These are phyloP conservation scores for Orthosia cruda DNA, from an alignment of 2,888 invertebrate genomes.

Conservation along the genomic window DNA sequence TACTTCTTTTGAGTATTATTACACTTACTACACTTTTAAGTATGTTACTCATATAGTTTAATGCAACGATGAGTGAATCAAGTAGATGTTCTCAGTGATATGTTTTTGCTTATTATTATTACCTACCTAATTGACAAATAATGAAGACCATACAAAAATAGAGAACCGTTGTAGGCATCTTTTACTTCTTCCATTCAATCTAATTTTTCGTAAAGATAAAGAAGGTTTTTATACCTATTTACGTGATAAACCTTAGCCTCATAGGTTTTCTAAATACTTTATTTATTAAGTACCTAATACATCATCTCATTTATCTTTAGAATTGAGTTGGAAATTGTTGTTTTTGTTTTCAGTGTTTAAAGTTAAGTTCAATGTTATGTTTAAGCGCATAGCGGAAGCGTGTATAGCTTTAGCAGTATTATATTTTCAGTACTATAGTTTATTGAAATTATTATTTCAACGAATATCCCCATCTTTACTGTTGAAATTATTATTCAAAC, in stretches of 20 bases:
- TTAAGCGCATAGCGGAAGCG: slow-evolving; percentile 52
- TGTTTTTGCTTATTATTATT: slow-evolving; percentile 73
- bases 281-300: background rate
- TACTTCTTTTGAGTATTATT: background rate
- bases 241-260: background rate
- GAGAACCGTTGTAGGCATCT: slow-evolving; percentile 65
- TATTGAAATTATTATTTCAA: background rate
- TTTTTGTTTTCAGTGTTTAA: background rate
- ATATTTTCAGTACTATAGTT: background rate
- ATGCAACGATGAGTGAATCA: slow-evolving; percentile 19
- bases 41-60: slow-evolving; percentile 2
- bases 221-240: slow-evolving; percentile 4
- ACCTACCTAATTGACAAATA: slow-evolving; percentile 79
- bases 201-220: slow-evolving; percentile 19
- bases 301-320: background rate
- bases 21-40: background rate
- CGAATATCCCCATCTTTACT: background rate
- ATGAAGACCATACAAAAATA: slow-evolving; percentile 79
- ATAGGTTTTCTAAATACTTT: slow-evolving; percentile 13
- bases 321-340: slow-evolving; percentile 5
- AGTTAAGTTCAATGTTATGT: slow-evolving; percentile 16
- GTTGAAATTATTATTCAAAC: slow-evolving; percentile 11
- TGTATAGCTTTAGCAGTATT: slow-evolving; percentile 28
- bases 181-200: slow-evolving; percentile 37
- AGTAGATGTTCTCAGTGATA: slow-evolving; percentile 73